Conservation (phyloP, 2,888 invertebrate species). For the Eulithis testata region DNA sequence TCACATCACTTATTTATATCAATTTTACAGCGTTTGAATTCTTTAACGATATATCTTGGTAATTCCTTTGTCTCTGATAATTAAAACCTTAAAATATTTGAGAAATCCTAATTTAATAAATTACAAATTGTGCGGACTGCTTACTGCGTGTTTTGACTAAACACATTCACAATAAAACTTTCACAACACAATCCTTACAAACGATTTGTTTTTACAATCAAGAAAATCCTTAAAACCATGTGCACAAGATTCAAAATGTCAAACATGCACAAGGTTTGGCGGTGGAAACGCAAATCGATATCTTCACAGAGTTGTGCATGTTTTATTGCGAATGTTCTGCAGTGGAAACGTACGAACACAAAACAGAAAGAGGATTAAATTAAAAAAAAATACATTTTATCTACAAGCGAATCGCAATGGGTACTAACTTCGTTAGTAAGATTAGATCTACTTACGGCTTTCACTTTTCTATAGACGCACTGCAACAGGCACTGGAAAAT, state of each 20-base stretch:
- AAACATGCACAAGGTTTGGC: no score
- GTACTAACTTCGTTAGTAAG: constrained; percentile 21
- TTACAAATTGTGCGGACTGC: no score
- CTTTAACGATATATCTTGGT: not conserved
- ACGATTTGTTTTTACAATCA: no score
- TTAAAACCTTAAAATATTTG: not conserved
- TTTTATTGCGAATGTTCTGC: no score
- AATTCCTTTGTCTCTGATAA: not conserved
- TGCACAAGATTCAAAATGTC: no score
- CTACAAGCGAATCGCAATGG: constrained; percentile 8
- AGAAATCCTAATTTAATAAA: no score
- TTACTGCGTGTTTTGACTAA: no score
- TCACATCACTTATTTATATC: constrained; percentile 3
- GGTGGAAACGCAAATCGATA: no score
- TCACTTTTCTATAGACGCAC: constrained; percentile 91
- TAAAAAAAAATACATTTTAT: constrained; percentile 7
- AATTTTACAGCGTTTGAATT: constrained; percentile 14
- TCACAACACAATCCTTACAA: no score
- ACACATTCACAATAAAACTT: no score
- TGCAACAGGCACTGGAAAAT: constrained; percentile 89
- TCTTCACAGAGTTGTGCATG: no score
- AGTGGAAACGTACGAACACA: not conserved
- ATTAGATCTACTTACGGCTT: constrained; percentile 86
- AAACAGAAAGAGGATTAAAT: constrained; percentile 23
- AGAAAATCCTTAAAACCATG: no score